phyloP scores from a whole-genome alignment of 1,140 invertebrate species.

The Radopholus similis region DNA sequence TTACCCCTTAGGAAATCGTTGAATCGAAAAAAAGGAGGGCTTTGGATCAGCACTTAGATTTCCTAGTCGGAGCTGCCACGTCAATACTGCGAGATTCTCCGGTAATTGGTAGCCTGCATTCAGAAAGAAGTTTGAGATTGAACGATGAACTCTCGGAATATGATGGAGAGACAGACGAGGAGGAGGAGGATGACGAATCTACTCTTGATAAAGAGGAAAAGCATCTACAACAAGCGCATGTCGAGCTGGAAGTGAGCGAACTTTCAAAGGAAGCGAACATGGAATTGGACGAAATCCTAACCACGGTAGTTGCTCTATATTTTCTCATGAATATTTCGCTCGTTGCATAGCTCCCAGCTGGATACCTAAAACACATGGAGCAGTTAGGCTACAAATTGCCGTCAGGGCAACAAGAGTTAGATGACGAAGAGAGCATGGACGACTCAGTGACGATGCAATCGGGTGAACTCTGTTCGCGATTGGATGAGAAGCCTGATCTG shows the following conservation, averaged over 20 bases:
- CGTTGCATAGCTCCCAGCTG: conserved; percentile 30
- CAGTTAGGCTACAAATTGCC: neutral
- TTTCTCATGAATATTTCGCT: conserved; percentile 5
- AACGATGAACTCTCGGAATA: conserved; percentile 56
- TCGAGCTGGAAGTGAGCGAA: conserved; percentile 73
- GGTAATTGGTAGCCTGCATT: neutral
- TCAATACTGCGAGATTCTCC: conserved; percentile 61
- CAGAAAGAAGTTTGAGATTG: conserved; percentile 31
- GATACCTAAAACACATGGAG: conserved; percentile 39
- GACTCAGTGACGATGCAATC: conserved; percentile 9
- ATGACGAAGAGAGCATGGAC: neutral
- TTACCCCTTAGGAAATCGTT: conserved; percentile 45
- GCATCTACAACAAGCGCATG: conserved; percentile 67
- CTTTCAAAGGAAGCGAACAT: conserved; percentile 83
- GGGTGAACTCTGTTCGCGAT: neutral
- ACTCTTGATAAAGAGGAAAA: conserved; percentile 79
- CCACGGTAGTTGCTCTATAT: conserved; percentile 18
- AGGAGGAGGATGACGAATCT: conserved; percentile 88
- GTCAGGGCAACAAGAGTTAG: neutral
- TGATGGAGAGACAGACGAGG: conserved; percentile 69
- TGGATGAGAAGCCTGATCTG: conserved; percentile 13
- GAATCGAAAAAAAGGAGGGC: conserved; percentile 72
- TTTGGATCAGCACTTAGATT: conserved; percentile 91
- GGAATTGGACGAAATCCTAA: conserved; percentile 75
- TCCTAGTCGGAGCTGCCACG: conserved; percentile 96